A percentile compares a stretch with the other conserved stretches of the same genome.
Evolutionary conservation across 2,113 vertebrate genomes (phyloP).

Genomic region (Catharus bicknelli): DNA sequence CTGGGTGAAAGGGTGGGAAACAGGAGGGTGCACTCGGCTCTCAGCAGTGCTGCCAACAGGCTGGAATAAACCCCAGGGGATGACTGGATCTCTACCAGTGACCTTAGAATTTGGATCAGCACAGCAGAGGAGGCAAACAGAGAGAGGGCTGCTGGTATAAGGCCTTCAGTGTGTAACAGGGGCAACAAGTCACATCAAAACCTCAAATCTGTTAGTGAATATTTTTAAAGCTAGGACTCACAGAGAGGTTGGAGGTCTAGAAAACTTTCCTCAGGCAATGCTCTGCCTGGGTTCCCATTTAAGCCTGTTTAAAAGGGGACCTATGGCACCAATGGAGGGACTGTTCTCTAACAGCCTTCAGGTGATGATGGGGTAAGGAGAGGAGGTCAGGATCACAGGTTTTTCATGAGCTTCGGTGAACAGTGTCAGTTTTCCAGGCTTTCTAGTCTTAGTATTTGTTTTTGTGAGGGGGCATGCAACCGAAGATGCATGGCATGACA

Average conservation of each 20-base stretch:
- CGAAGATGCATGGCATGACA: background rate
- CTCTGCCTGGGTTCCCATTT: background rate
- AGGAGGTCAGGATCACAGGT: background rate
- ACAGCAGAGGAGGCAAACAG: background rate
- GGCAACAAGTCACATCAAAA: background rate
- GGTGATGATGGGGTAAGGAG: background rate
- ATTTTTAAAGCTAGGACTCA: background rate
- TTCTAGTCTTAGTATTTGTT: background rate
- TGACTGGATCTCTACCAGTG: background rate
- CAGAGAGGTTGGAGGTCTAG: background rate
- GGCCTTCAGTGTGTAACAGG: background rate
- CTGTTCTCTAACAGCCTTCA: background rate
- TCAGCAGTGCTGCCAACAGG: background rate
- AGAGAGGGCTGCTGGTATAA: background rate
- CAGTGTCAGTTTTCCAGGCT: background rate
- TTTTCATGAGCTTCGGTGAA: background rate
- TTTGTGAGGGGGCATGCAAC: background rate
- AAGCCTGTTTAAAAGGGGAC: background rate
- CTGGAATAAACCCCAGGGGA: background rate
- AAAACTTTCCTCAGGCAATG: background rate
- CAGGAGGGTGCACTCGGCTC: background rate
- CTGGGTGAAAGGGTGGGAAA: background rate
- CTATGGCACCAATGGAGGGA: background rate
- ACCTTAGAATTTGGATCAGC: background rate
- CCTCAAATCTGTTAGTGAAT: background rate